Evolutionary conservation across 2,113 vertebrate genomes (phyloP).

Genomic region (Hylia prasina): DNA sequence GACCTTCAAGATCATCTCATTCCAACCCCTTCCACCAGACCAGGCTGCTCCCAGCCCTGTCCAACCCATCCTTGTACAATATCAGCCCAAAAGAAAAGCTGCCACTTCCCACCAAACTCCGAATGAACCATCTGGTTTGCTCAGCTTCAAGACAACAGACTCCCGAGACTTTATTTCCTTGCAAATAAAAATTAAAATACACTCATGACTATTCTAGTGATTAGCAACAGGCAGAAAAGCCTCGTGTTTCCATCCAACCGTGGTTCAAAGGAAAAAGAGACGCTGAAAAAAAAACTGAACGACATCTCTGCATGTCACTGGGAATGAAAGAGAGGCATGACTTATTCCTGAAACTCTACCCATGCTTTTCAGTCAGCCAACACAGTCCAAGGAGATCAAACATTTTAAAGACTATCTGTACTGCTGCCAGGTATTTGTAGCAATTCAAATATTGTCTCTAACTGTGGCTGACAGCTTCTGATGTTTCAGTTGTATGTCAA

Average conservation of each 20-base stretch:
- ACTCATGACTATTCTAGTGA: not conserved
- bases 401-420: slow-evolving; percentile 20
- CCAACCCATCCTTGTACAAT: not conserved
- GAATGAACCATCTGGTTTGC: not conserved
- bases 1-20: not conserved
- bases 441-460: slow-evolving; percentile 26
- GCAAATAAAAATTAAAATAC: not conserved
- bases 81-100: not conserved
- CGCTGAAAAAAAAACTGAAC: not conserved
- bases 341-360: not conserved
- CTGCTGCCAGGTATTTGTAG: slow-evolving; percentile 34
- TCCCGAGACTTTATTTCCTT: not conserved
- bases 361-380: not conserved
- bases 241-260: not conserved
- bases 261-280: not conserved
- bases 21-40: not conserved
- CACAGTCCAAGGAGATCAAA: slow-evolving; percentile 4
- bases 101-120: not conserved
- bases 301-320: not conserved
- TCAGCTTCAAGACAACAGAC: not conserved
- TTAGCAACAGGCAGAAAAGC: not conserved
- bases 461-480: slow-evolving; percentile 13
- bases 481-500: not conserved
- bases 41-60: not conserved
- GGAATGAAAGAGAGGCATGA: not conserved